Conservation (phyloP, 2,113 vertebrate species). For the Falcunculus frontatus region DNA sequence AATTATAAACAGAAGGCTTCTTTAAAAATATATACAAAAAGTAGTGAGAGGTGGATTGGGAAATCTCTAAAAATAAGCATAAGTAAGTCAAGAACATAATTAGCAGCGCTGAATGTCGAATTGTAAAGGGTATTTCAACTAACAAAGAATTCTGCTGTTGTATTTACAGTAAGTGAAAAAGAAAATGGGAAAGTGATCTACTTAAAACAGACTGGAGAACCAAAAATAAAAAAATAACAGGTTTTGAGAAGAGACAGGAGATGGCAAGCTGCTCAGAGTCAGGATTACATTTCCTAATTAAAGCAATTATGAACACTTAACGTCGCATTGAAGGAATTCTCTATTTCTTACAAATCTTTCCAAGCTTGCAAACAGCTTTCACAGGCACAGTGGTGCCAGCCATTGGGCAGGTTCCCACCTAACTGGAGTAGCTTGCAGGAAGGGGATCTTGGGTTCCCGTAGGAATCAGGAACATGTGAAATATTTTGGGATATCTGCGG, state of each 20-base stretch:
- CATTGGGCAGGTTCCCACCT: background rate
- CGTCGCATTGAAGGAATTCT: background rate
- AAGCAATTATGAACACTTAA: background rate
- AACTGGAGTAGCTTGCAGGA: background rate
- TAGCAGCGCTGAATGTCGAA: background rate
- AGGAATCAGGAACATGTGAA: background rate
- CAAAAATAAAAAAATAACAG: background rate
- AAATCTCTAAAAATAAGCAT: conserved; percentile 26
- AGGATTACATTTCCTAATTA: background rate
- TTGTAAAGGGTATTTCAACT: background rate
- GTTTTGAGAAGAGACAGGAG: background rate
- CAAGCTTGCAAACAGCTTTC: background rate
- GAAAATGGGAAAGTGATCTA: background rate
- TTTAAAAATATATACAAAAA: conserved; percentile 26
- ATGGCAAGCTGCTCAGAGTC: background rate
- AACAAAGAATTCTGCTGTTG: background rate
- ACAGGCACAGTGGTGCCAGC: background rate
- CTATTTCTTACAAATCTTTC: background rate
- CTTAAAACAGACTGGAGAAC: background rate
- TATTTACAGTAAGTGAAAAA: background rate
- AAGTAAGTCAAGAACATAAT: conserved; percentile 36
- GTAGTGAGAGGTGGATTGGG: background rate
- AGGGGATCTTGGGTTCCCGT: background rate
- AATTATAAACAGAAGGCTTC: conserved; percentile 43
- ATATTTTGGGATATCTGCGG: background rate